Evolutionary conservation across 1,140 invertebrate species (phyloP).

Genomic region (Polyergus mexicanus): DNA sequence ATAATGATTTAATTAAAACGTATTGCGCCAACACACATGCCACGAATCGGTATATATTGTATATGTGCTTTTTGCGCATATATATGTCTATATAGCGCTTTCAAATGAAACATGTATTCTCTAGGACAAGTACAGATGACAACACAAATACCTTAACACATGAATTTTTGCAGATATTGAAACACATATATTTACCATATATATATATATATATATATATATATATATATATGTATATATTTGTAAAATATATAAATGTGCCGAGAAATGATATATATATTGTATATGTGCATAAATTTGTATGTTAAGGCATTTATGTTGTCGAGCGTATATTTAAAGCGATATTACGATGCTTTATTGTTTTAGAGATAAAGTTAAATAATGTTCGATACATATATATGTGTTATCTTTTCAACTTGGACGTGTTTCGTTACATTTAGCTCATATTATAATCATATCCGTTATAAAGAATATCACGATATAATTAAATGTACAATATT

Average conservation of each 20-base stretch:
- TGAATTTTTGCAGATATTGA: too few species aligned
- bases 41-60: neutral
- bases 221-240: too few species aligned
- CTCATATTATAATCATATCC: conserved; percentile 8
- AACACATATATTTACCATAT: too few species aligned
- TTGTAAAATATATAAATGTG: too few species aligned
- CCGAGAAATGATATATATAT: too few species aligned
- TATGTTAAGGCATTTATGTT: too few species aligned
- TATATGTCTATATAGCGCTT: neutral
- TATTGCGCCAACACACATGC: neutral
- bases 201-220: too few species aligned
- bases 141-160: too few species aligned
- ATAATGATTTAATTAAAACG: neutral
- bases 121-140: neutral
- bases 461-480: neutral
- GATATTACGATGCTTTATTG: neutral
- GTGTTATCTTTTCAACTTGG: neutral
- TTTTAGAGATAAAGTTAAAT: conserved; percentile 12
- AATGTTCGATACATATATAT: conserved; percentile 15
- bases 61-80: neutral
- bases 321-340: too few species aligned
- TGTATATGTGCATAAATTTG: too few species aligned
- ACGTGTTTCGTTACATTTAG: neutral
- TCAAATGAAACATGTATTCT: neutral
- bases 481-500: neutral